Evolutionary conservation across 2,888 invertebrate genomes (phyloP).

Genomic region (Lasioglossum pauxillum): DNA sequence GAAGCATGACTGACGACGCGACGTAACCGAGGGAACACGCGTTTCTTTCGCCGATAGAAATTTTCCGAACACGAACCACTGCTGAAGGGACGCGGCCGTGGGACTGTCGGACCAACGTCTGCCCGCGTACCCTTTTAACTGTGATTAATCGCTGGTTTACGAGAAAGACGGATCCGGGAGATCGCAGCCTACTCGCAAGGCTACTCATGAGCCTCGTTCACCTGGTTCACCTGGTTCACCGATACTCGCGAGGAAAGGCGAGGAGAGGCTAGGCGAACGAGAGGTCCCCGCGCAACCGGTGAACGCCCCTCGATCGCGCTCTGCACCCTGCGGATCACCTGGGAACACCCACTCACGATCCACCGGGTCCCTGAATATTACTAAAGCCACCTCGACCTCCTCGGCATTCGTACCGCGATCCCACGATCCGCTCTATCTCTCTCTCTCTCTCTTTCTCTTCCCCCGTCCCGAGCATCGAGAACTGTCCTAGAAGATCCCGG

Average conservation of each 20-base stretch:
- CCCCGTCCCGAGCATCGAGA: constrained; percentile 13
- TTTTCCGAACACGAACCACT: constrained; percentile 2
- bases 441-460: constrained; percentile 10
- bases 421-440: constrained; percentile 75
- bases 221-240: constrained; percentile 6
- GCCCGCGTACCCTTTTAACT: constrained; percentile 59
- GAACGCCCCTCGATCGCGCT: constrained; percentile 58
- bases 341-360: constrained; percentile 80
- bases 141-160: constrained; percentile 64
- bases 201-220: constrained; percentile 2
- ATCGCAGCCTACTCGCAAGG: constrained; percentile 26
- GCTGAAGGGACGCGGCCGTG: constrained; percentile 43
- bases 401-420: constrained; percentile 72
- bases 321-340: constrained; percentile 58
- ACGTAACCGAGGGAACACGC: background rate
- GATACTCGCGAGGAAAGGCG: background rate
- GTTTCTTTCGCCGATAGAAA: background rate
- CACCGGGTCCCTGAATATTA: constrained; percentile 64
- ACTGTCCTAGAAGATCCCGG: background rate
- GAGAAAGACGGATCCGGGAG: constrained; percentile 52
- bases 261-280: constrained; percentile 63
- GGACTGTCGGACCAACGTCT: constrained; percentile 36
- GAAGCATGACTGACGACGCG: background rate
- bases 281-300: constrained; percentile 51
- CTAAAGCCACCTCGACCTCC: constrained; percentile 71